phyloP scores from a whole-genome alignment of 2,888 invertebrate species.

The Chalcis sispes region DNA sequence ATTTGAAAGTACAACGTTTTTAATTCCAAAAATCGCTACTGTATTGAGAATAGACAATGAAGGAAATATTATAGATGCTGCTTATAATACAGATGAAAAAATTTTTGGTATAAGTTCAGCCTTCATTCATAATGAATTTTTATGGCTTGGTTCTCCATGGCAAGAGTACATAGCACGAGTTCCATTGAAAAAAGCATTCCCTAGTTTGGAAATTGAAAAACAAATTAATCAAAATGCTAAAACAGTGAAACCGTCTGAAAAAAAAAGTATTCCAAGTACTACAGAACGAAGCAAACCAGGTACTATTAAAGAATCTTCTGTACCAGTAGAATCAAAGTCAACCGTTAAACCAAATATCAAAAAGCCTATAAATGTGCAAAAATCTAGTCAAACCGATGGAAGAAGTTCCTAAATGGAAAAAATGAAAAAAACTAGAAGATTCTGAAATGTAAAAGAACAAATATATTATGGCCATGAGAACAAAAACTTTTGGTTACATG shows the following conservation, averaged over 20 bases:
- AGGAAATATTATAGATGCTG: constrained; percentile 84
- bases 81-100: constrained; percentile 81
- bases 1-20: constrained; percentile 60
- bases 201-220: constrained; percentile 53
- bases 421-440: constrained; percentile 21
- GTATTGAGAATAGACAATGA: constrained; percentile 81
- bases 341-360: constrained; percentile 38
- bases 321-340: constrained; percentile 37
- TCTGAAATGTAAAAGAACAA: neutral
- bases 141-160: constrained; percentile 84
- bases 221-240: constrained; percentile 3
- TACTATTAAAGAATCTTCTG: constrained; percentile 26
- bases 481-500: constrained; percentile 6
- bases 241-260: neutral
- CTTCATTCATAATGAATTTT: constrained; percentile 80
- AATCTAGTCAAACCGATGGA: constrained; percentile 47
- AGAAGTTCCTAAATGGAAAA: constrained; percentile 42
- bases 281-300: constrained; percentile 22
- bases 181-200: constrained; percentile 77
- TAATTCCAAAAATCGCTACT: constrained; percentile 66
- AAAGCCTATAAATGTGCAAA: constrained; percentile 35
- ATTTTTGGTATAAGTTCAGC: constrained; percentile 81
- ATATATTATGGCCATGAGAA: neutral
- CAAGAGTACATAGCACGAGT: constrained; percentile 82
- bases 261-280: constrained; percentile 4